phyloP scores from a whole-genome alignment of 2,888 invertebrate genomes.

The Dichetophora obliterata region DNA sequence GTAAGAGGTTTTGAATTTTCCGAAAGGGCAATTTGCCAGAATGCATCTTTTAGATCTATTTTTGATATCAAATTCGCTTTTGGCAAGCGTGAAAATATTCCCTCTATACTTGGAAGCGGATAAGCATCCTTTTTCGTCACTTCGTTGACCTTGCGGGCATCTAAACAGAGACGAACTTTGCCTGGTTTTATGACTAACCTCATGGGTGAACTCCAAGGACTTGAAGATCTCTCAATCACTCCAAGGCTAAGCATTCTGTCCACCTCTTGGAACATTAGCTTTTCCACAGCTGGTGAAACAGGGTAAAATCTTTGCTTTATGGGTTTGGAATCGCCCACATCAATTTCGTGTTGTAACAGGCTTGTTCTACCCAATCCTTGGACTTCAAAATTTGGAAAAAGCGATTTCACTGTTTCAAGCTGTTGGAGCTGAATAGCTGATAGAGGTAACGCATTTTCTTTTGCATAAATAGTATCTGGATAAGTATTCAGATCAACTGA shows the following conservation, averaged over 20 bases:
- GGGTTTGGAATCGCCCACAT: background rate
- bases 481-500: too few relatives aligned
- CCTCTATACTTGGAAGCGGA: constrained; percentile 43
- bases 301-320: constrained; percentile 14
- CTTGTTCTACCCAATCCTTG: background rate
- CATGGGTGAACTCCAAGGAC: constrained; percentile 43
- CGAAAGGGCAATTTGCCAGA: constrained; percentile 38
- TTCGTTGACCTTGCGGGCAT: constrained; percentile 41
- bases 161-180: constrained; percentile 40
- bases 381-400: background rate
- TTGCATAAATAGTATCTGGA: background rate
- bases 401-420: background rate
- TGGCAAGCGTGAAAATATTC: constrained; percentile 40
- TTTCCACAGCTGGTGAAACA: background rate
- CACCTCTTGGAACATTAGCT: too few relatives aligned
- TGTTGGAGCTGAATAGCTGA: background rate
- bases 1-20: constrained; percentile 27
- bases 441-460: background rate
- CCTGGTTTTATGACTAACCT: constrained; percentile 37
- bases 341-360: background rate
- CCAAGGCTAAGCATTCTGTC: too few relatives aligned
- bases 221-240: too few relatives aligned
- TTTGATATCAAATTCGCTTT: constrained; percentile 38
- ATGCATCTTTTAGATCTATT: constrained; percentile 36
- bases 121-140: constrained; percentile 41